These are phyloP conservation scores for Sisyra terminalis DNA, from an alignment of 2,888 invertebrate genomes.

Conservation along the genomic window DNA sequence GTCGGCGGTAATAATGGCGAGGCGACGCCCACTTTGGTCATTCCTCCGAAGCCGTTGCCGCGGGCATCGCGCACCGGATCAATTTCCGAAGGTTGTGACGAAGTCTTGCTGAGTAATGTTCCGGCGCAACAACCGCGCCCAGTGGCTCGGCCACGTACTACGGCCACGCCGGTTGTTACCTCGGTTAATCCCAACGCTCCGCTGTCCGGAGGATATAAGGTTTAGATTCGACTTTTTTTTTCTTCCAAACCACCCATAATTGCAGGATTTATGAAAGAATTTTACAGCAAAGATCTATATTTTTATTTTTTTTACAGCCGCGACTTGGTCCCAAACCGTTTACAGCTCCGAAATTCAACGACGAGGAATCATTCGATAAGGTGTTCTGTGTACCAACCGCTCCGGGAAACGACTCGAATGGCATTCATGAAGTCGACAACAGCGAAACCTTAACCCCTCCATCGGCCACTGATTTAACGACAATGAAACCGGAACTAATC, in stretches of 20 bases:
- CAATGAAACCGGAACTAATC: conserved; percentile 20
- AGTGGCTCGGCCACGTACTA: conserved; percentile 53
- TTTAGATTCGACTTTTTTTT: conserved; percentile 23
- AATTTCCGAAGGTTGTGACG: conserved; percentile 45
- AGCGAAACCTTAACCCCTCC: conserved; percentile 21
- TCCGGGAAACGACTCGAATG: conserved; percentile 33
- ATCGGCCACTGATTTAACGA: conserved; percentile 20
- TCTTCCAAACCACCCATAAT: not conserved
- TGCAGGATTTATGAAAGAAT: not conserved
- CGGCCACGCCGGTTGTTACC: conserved; percentile 40
- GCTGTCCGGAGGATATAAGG: conserved; percentile 55
- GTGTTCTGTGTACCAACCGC: conserved; percentile 67
- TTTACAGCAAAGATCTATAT: too few relatives aligned
- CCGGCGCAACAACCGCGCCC: conserved; percentile 39
- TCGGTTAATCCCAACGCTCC: conserved; percentile 35
- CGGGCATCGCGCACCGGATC: conserved; percentile 55
- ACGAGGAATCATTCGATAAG: conserved; percentile 64
- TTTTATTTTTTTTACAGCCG: conserved; percentile 36
- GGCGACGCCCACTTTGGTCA: conserved; percentile 23
- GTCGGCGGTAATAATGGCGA: conserved; percentile 13
- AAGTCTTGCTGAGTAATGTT: conserved; percentile 28
- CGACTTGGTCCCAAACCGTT: conserved; percentile 76
- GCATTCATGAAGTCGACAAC: conserved; percentile 15
- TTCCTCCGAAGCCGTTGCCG: conserved; percentile 67
- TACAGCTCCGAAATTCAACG: conserved; percentile 54